Evolutionary conservation across 1,140 invertebrate genomes (phyloP).

Genomic region (Diabrotica virgifera): DNA sequence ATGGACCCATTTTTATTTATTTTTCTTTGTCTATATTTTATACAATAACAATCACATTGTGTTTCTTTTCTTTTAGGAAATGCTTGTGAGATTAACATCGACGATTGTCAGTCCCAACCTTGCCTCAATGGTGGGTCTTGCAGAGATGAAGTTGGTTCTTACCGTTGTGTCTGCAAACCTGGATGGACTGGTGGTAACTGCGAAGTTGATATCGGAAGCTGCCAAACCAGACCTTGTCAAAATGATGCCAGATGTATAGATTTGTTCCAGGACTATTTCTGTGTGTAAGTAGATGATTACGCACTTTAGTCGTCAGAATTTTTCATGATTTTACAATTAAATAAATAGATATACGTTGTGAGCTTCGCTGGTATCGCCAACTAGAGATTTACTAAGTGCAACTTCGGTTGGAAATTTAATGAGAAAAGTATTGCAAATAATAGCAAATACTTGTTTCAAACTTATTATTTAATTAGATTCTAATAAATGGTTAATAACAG

Average conservation of each 20-base stretch:
- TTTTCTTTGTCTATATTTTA: no score
- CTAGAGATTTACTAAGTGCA: no score
- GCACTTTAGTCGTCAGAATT: no score
- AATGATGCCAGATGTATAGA: conserved; percentile 92
- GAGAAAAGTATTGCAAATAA: no score
- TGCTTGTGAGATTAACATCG: conserved; percentile 61
- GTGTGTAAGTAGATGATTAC: conserved; percentile 56
- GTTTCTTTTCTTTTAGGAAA: neutral
- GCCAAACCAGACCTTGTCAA: conserved; percentile 80
- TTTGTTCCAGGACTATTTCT: conserved; percentile 94
- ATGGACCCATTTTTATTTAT: no score
- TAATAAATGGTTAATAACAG: no score
- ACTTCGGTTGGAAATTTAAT: no score
- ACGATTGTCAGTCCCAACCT: conserved; percentile 85
- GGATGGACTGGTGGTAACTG: conserved; percentile 89
- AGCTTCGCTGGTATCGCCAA: no score
- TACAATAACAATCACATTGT: neutral
- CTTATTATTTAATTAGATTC: no score
- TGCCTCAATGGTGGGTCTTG: conserved; percentile 89
- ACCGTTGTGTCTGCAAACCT: conserved; percentile 76
- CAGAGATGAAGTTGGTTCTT: conserved; percentile 79
- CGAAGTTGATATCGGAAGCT: conserved; percentile 84
- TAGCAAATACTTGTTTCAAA: no score
- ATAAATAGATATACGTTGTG: no score
- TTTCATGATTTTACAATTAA: no score